A percentile compares a stretch with the other conserved stretches of the same genome.
These are phyloP conservation scores for Eonycteris spelaea DNA, from an alignment of 2,113 vertebrate genomes.

Conservation along the genomic window DNA sequence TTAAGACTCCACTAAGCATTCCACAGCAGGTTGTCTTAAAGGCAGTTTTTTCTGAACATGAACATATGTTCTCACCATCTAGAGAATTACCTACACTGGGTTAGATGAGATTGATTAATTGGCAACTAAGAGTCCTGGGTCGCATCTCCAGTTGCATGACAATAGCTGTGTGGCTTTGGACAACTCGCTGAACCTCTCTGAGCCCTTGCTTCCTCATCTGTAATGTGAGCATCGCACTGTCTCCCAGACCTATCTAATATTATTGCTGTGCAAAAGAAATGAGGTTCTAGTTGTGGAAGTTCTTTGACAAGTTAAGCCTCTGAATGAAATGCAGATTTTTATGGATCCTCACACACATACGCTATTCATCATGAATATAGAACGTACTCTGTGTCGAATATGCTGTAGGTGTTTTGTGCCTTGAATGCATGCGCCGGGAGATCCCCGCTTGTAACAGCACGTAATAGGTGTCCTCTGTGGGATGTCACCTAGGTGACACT, in stretches of 20 bases:
- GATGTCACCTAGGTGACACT: slow-evolving; percentile 55
- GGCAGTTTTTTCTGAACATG: neutral
- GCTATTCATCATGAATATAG: slow-evolving; percentile 21
- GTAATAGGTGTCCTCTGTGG: slow-evolving; percentile 54
- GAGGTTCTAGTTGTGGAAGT: neutral
- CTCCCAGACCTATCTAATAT: neutral
- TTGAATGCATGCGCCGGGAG: neutral
- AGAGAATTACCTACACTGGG: neutral
- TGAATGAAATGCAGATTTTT: slow-evolving; percentile 16
- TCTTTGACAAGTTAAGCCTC: neutral
- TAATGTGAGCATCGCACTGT: accelerated
- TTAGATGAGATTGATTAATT: neutral
- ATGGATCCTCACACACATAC: neutral
- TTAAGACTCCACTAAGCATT: neutral
- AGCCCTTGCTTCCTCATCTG: neutral
- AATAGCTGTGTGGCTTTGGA: neutral
- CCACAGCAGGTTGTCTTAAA: neutral
- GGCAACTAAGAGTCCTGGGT: neutral
- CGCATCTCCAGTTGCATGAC: neutral
- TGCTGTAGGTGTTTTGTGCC: slow-evolving; percentile 8
- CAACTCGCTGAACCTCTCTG: neutral
- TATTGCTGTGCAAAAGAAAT: neutral
- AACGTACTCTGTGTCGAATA: neutral
- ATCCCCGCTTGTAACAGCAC: neutral
- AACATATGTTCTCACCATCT: neutral